Evolutionary conservation across 2,888 invertebrate species (phyloP).

Genomic region (Brachyptera putata): DNA sequence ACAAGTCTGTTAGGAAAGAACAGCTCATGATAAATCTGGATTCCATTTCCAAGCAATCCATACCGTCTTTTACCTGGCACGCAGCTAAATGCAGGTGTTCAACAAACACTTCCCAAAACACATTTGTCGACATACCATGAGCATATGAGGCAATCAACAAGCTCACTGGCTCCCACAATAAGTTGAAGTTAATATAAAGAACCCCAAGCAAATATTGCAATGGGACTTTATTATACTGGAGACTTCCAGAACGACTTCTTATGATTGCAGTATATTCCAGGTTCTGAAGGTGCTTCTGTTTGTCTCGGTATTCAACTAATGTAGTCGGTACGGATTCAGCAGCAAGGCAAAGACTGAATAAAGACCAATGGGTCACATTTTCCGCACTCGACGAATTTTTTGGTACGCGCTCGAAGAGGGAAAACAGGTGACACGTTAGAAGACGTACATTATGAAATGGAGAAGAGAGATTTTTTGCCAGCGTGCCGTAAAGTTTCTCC

Average conservation of each 20-base stretch:
- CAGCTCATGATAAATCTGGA: not conserved
- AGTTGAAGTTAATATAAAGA: conserved; percentile 80
- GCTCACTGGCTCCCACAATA: conserved; percentile 81
- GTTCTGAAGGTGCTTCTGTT: conserved; percentile 68
- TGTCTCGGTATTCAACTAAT: conserved; percentile 75
- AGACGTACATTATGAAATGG: conserved; percentile 67
- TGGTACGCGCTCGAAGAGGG: conserved; percentile 57
- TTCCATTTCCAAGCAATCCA: not conserved
- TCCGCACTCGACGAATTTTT: conserved; percentile 47
- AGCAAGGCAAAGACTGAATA: conserved; percentile 61
- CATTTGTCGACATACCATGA: conserved; percentile 52
- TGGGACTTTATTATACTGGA: conserved; percentile 42
- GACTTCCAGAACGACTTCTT: not conserved
- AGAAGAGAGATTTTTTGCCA: conserved; percentile 62
- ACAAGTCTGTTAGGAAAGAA: conserved; percentile 35
- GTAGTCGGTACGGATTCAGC: conserved; percentile 68
- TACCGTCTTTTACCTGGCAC: conserved; percentile 29
- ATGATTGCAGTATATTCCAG: conserved; percentile 53
- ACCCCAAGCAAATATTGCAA: conserved; percentile 77
- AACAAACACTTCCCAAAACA: conserved; percentile 70
- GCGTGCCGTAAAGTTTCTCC: conserved; percentile 48
- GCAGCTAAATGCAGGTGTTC: conserved; percentile 48
- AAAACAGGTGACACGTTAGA: conserved; percentile 68
- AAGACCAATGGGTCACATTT: conserved; percentile 39
- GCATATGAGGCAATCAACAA: conserved; percentile 74